Evolutionary conservation across 2,113 vertebrate genomes (phyloP).

Genomic region (Neogale vison): DNA sequence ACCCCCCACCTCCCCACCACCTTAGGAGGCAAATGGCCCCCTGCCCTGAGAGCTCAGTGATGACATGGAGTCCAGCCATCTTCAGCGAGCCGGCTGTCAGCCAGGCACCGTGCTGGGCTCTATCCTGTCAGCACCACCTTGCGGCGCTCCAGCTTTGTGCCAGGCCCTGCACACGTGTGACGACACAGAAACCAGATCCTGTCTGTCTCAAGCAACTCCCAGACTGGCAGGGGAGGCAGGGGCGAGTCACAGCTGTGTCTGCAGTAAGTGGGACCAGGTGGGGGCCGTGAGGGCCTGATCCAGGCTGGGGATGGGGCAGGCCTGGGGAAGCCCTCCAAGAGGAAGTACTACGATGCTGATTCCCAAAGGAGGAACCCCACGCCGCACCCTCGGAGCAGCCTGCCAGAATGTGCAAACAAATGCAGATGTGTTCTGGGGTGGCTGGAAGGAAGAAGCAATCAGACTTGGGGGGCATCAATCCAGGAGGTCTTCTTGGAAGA

Average conservation of each 20-base stretch:
- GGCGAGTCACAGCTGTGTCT: no score
- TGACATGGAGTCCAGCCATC: neutral
- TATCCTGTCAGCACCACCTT: neutral
- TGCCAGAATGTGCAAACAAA: neutral
- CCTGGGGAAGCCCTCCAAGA: neutral
- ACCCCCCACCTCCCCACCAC: neutral
- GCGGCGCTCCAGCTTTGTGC: neutral
- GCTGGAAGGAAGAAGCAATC: neutral
- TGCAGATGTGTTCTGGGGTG: accelerated
- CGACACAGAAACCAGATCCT: neutral
- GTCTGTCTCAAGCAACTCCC: neutral
- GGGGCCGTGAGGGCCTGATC: accelerated
- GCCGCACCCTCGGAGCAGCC: neutral
- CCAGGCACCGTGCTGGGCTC: accelerated
- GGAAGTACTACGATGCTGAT: neutral
- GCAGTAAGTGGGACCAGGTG: neutral
- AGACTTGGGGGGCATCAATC: neutral
- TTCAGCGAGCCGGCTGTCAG: neutral
- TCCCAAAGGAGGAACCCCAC: neutral
- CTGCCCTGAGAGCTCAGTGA: neutral
- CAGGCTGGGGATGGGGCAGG: neutral
- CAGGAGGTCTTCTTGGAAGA: neutral
- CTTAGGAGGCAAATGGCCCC: no score
- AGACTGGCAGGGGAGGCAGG: neutral
- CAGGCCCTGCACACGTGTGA: neutral